Percentiles rank a stretch among this genome's conserved stretches.
Evolutionary conservation across 2,888 invertebrate genomes (phyloP).

Genomic region (Horisme vitalbata): DNA sequence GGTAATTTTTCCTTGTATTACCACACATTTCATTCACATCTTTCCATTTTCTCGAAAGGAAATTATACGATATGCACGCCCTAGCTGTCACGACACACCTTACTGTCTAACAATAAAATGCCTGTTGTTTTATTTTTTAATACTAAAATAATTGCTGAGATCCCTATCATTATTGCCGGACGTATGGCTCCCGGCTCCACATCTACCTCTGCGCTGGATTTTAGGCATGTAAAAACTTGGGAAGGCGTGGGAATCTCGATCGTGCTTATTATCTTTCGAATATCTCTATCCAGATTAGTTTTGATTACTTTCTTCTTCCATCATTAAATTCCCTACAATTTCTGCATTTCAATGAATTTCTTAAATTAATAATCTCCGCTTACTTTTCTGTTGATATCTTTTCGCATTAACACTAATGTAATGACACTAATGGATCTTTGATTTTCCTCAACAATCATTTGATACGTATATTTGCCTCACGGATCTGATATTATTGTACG

Average conservation of each 20-base stretch:
- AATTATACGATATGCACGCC: slow-evolving; percentile 48
- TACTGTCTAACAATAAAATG: slow-evolving; percentile 20
- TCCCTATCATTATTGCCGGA: slow-evolving; percentile 72
- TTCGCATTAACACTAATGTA: slow-evolving; percentile 19
- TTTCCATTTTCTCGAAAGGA: slow-evolving; percentile 5
- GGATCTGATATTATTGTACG: slow-evolving; percentile 54
- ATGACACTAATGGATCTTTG: slow-evolving; percentile 26
- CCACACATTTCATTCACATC: too few species aligned
- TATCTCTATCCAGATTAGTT: slow-evolving; percentile 51
- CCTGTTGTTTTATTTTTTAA: slow-evolving; percentile 59
- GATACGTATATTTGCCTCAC: slow-evolving; percentile 56
- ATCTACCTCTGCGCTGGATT: slow-evolving; percentile 45
- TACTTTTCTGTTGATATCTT: slow-evolving; percentile 6
- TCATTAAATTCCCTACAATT: not conserved
- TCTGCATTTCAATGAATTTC: not conserved
- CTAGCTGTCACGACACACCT: slow-evolving; percentile 55
- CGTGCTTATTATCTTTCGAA: slow-evolving; percentile 53
- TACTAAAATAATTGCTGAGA: slow-evolving; percentile 68
- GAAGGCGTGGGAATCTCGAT: slow-evolving; percentile 42
- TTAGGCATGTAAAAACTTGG: slow-evolving; percentile 50
- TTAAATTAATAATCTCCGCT: not conserved
- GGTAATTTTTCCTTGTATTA: too few species aligned
- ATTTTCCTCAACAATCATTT: slow-evolving; percentile 35
- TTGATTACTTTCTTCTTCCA: slow-evolving; percentile 31
- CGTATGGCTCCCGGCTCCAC: slow-evolving; percentile 66